Evolutionary conservation across 2,797 vertebrate genomes (phyloP), one percentile per base, ranked within the genome.

Genomic region (Danio choprae): DNA sequence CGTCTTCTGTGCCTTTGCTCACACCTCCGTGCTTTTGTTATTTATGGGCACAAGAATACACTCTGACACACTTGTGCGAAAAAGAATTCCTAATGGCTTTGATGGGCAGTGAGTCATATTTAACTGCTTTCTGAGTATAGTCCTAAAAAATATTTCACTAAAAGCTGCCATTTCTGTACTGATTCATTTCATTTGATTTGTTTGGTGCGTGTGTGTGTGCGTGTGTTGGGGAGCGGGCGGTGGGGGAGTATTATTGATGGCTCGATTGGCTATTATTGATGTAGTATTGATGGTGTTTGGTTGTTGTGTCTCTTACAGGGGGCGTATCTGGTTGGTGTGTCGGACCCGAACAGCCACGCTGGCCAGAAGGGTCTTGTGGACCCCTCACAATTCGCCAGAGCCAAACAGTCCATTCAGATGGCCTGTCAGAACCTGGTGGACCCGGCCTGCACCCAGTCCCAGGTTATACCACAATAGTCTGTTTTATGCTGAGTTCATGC

Each of bases 371-470:
- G 97, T 44, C 90, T 99, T 53, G 97, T 99, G 87, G 98, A 99
- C 73, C 97, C 98, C 0, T 94, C 96, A 55, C 98, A 99, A 90
- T 99, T 99, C 81, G 97, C 97, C 69, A 93, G 97, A 84, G 98
- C 98, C 62, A 99, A 98, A 87, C 98, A 99, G 86, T 96, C 97
- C 1, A 99, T 99, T 88, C 98, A 99, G 90, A 98, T 99, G 98
- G 98, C 98, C 81, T 99, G 98, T 80, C 98, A 98, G 92, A 99
- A 98, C 92, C 88, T 99, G 60, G 95, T 96, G 84, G 97, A 99
- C 83, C 96, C 97, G 1, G 95, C 96, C 63, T 99, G 97, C 86
- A 99, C 97, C 0, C 98, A 99, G 87, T 96, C 98, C 22, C 98
- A 99, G 95, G 98, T 98, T 91, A 36, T 41, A n/a, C 40, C 38